Conservation (phyloP, 2,113 vertebrate genomes). For the Dasyornis broadbenti region DNA sequence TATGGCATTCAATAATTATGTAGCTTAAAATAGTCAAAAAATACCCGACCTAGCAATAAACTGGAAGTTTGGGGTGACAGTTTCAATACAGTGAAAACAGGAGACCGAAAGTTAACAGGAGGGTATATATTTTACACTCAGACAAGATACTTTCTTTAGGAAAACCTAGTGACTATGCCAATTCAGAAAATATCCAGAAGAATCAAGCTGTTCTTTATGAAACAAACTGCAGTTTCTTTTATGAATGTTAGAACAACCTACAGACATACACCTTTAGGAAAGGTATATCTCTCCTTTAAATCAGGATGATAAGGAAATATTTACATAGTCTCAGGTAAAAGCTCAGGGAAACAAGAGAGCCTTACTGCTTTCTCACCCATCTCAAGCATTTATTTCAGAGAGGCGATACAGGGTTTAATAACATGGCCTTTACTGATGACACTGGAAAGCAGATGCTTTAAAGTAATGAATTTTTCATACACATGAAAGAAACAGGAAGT, state of each 20-base stretch:
- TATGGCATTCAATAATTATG: fast-evolving
- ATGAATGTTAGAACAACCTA: background rate
- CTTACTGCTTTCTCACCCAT: background rate
- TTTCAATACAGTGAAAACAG: background rate
- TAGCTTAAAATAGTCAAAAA: background rate
- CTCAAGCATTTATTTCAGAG: background rate
- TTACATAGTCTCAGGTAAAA: background rate
- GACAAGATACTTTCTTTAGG: background rate
- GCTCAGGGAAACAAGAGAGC: background rate
- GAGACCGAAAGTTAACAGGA: background rate
- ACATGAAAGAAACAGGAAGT: too few relatives aligned
- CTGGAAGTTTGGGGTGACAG: background rate
- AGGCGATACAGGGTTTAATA: background rate
- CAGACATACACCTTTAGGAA: background rate
- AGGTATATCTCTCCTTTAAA: background rate
- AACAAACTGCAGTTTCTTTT: background rate
- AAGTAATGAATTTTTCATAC: conserved; percentile 22
- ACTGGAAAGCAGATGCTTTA: background rate
- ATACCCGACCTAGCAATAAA: background rate
- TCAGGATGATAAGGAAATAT: background rate
- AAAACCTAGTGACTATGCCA: background rate
- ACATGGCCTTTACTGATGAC: conserved; percentile 41
- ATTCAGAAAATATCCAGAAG: background rate
- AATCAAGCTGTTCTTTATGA: background rate
- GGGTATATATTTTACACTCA: background rate